Base-by-base conservation (phyloP, 35 echinoderm and acorn worm genomes). In the Apostichopus californicus region DNA sequence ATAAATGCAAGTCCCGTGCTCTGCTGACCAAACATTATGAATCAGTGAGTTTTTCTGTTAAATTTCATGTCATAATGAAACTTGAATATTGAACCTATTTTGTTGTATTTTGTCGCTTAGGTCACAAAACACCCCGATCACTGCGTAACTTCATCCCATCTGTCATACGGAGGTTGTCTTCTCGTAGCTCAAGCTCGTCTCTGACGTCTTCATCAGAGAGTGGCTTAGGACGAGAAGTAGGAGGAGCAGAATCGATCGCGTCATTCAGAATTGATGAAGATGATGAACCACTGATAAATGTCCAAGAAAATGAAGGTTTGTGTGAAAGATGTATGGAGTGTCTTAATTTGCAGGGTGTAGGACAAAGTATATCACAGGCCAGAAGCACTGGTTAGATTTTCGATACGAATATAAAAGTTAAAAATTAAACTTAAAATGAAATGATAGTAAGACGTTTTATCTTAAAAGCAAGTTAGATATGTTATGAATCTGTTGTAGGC, bases 211-310 rank as follows among this genome's bases (percentile, higher is more conserved):
- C 81, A 14, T 58, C 56, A 9, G 55, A 58, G 81, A 58, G 6
- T 20, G 14, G 54, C 21, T 59, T 18, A 21, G 81, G 56, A 52
- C 57, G 20, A n/a, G 80, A 55, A 8, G 52, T 5, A 55, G 80
- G 14, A 59, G 18, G 55, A 9, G 58, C 81, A 22, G 81, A 85
- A 57, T 85, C 81, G 17, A 13, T 85, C 55, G 55, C 81, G 3
- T 85, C 81, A 17, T 85, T 85, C 55, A 56, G 81, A 85, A 85
- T 85, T 58, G 81, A 85, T 54, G 80, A 83, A 83, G 80, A 83
- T 56, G 81, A 85, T 85, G 81, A 85, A 85, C 81, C 81, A 4
- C 52, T 85, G 81, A 85, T 85, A 85, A 85, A 85, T 55, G 52
- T 85, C 3, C 55, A 85, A 58, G 17, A 56, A 58, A 52, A 85